Evolutionary conservation across 2,113 vertebrate species (phyloP).

Genomic region (Microtus oregoni): DNA sequence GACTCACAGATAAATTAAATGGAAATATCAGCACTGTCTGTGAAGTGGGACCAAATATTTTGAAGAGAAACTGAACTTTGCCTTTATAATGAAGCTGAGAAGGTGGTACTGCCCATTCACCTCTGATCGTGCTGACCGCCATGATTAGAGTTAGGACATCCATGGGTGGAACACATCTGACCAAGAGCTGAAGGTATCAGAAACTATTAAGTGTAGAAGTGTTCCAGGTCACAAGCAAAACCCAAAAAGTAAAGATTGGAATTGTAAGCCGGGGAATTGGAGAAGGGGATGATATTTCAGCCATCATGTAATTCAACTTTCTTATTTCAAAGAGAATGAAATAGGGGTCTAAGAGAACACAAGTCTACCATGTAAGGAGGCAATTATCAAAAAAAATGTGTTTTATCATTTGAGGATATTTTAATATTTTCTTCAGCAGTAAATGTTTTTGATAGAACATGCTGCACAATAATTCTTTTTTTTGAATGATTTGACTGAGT

Average conservation of each 20-base stretch:
- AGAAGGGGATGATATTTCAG: neutral
- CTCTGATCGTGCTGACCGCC: neutral
- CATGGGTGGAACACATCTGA: neutral
- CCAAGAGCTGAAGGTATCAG: neutral
- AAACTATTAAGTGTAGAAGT: neutral
- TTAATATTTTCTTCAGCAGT: neutral
- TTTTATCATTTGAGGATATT: slow-evolving; percentile 2
- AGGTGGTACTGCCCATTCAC: neutral
- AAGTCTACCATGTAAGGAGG: neutral
- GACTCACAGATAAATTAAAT: neutral
- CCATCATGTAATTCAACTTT: neutral
- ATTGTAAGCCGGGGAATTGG: neutral
- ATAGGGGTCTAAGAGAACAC: neutral
- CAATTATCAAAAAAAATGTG: neutral
- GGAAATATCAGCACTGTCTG: neutral
- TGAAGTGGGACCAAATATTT: neutral
- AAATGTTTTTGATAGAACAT: slow-evolving; percentile 7
- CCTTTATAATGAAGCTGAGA: neutral
- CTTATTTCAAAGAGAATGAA: slow-evolving; percentile 2
- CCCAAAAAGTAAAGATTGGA: neutral
- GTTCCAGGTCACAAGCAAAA: neutral
- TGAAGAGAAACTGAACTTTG: slow-evolving; percentile 11
- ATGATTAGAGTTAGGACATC: neutral
- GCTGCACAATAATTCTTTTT: neutral
- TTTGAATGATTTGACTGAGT: neutral